Percentiles rank a stretch among this genome's conserved stretches.
phyloP scores from a whole-genome alignment of 2,113 vertebrate genomes.

The Microcebus murinus region DNA sequence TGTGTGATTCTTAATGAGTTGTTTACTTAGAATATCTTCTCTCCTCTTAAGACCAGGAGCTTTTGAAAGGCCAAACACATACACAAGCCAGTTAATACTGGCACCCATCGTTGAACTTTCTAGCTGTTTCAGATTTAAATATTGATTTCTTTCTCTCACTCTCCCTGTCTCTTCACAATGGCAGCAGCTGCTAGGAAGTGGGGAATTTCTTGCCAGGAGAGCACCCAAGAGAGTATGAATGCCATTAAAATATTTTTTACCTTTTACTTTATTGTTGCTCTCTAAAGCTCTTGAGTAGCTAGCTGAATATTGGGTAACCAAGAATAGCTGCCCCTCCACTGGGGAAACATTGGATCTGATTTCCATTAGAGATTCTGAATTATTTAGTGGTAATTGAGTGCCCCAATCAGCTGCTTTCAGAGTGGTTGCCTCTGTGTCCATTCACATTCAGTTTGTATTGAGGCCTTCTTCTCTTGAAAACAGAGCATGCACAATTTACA shows the following conservation, averaged over 20 bases:
- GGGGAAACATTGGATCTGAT: slow-evolving; percentile 71
- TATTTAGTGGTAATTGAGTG: slow-evolving; percentile 84
- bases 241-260: slow-evolving; percentile 80
- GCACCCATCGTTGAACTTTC: slow-evolving; percentile 63
- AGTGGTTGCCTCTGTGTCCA: slow-evolving; percentile 58
- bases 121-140: slow-evolving; percentile 78
- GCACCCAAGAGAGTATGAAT: slow-evolving; percentile 57
- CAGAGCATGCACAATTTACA: neutral
- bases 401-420: slow-evolving; percentile 67
- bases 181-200: slow-evolving; percentile 71
- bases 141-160: slow-evolving; percentile 73
- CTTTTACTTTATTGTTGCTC: slow-evolving; percentile 76
- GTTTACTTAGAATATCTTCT: slow-evolving; percentile 61
- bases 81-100: slow-evolving; percentile 30
- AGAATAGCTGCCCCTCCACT: neutral
- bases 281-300: slow-evolving; percentile 72
- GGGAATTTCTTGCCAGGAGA: slow-evolving; percentile 71
- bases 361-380: slow-evolving; percentile 87
- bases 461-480: slow-evolving; percentile 14
- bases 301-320: slow-evolving; percentile 62
- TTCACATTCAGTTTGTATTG: neutral
- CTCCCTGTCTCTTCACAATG: slow-evolving; percentile 32
- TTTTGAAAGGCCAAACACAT: slow-evolving; percentile 74
- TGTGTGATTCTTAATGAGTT: slow-evolving; percentile 60
- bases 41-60: slow-evolving; percentile 37